Base-by-base conservation (phyloP, 2,888 invertebrate species). In the Andrena minutula region DNA sequence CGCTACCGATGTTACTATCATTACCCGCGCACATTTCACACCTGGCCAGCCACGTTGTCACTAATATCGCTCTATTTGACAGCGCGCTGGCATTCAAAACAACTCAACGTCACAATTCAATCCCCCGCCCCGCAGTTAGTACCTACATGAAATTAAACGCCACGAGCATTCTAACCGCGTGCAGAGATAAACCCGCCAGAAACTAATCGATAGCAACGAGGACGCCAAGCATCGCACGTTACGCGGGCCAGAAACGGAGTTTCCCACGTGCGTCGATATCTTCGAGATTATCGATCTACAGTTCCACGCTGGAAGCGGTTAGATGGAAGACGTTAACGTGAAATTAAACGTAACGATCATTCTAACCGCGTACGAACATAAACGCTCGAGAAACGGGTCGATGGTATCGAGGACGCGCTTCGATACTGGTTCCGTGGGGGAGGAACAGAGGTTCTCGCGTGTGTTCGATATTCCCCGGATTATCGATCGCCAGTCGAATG, bases 341-440 rank as follows among this genome's bases (percentile, higher is more conserved):
- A 20, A 68, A 75, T 68, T 68, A 32, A 66, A 66, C 30, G 47
- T 51, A 60, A 58, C 75, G 75, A 61, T 75, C 58, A 75, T 61
- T 65, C 58, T 7, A 5, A 41, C 10, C 23, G 63, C 63, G 63
- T 49, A 20, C 20, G 32, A 60, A 16, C 60, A 61, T 61, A 73
- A 75, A 23, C 61, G 35, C 30, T 16, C 7, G 10, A 1, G 30
- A 56, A 3, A 41, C 30, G 41, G 30, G 20, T 30, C 63, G 30
- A 41, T 30, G 26, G 30, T 49, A 53, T 51, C 72, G 60, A 12
- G 23, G 23, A 35, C 65, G 47, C 65, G 47, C n/a, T 28, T 16
- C 65, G 47, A 41, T 51, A 66, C 51, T 30, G 66, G 30, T 12
- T n/a, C 12, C 16, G 41, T 16, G 16, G 41, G 35, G 26, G 60